phyloP scores from a whole-genome alignment of 2,113 vertebrate species.

The Vicugna pacos region DNA sequence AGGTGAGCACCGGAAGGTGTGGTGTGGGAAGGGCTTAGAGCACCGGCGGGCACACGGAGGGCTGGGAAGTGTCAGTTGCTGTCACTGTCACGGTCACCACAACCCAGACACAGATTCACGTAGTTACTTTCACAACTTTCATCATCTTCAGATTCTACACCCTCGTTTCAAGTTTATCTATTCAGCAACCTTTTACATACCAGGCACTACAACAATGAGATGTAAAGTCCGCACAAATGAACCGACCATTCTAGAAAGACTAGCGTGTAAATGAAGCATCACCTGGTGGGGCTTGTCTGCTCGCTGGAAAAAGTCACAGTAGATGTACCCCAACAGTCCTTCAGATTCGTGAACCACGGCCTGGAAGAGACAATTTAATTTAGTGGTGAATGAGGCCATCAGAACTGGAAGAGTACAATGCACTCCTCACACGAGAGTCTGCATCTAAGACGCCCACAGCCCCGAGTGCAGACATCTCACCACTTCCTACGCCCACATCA shows the following conservation, averaged over 20 bases:
- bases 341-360: conserved; percentile 97
- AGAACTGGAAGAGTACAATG: not conserved
- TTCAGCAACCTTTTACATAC: not conserved
- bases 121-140: not conserved
- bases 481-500: not conserved
- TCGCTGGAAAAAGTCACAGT: conserved; percentile 98
- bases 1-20: not conserved
- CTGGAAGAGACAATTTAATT: conserved; percentile 82
- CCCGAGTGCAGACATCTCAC: not conserved
- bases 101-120: not conserved
- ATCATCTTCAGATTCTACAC: not conserved
- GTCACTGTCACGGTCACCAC: not conserved
- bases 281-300: conserved; percentile 97
- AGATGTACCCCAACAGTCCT: conserved; percentile 96
- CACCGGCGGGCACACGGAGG: too few relatives aligned
- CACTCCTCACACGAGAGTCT: not conserved
- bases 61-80: too few relatives aligned
- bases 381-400: not conserved
- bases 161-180: not conserved
- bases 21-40: not conserved
- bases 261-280: conserved; percentile 37
- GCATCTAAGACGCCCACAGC: not conserved
- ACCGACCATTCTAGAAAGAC: not conserved
- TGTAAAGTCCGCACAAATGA: not conserved
- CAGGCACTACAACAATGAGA: not conserved